phyloP scores from a whole-genome alignment of 1,140 invertebrate genomes.

The Plectus sambesii region DNA sequence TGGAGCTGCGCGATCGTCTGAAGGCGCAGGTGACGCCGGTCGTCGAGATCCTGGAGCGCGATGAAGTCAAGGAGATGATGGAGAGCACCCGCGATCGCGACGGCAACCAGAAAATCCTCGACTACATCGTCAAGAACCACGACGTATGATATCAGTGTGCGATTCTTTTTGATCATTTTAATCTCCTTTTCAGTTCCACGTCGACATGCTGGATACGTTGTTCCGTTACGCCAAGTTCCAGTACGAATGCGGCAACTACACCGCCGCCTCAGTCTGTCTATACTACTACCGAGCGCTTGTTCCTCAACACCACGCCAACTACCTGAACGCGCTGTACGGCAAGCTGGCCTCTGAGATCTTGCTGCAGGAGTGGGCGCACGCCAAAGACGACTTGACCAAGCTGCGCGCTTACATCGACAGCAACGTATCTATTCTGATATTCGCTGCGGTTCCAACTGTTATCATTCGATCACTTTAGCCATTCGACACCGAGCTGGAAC shows the following conservation, averaged over 20 bases:
- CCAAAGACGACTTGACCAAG: conserved; percentile 86
- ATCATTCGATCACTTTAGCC: too few species aligned
- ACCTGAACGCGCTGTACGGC: conserved; percentile 90
- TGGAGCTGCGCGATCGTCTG: conserved; percentile 68
- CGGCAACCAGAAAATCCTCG: conserved; percentile 66
- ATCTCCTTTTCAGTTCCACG: conserved; percentile 60
- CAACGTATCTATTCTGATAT: too few species aligned
- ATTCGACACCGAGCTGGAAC: conserved; percentile 67
- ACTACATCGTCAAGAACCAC: conserved; percentile 69
- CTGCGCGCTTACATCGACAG: conserved; percentile 89
- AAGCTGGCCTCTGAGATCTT: conserved; percentile 95
- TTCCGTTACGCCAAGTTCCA: conserved; percentile 90
- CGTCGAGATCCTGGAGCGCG: conserved; percentile 68
- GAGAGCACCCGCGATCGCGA: conserved; percentile 54
- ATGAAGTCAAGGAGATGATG: conserved; percentile 80
- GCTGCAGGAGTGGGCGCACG: conserved; percentile 92
- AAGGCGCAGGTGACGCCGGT: conserved; percentile 73
- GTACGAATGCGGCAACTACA: conserved; percentile 97
- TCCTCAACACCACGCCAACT: conserved; percentile 59
- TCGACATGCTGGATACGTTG: conserved; percentile 82
- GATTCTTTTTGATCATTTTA: conserved; percentile 10
- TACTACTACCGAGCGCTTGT: conserved; percentile 87
- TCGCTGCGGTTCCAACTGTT: too few species aligned
- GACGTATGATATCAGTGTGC: conserved; percentile 53
- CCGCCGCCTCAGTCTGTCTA: conserved; percentile 78